phyloP scores from a whole-genome alignment of 2,888 invertebrate species.

The Scaptomyza reducta region DNA sequence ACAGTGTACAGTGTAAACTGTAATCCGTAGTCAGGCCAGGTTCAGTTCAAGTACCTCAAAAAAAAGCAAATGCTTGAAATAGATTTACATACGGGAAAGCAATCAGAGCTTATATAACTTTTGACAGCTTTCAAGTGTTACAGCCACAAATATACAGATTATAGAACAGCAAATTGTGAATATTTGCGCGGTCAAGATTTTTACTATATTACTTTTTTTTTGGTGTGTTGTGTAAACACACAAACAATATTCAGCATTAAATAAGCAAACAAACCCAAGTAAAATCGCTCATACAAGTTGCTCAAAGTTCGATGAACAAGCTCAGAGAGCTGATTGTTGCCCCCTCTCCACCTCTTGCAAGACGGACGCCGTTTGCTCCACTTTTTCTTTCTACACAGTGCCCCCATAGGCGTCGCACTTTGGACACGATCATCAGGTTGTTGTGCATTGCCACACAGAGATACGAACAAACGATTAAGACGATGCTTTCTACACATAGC shows the following conservation, averaged over 20 bases:
- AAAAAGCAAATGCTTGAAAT: background rate
- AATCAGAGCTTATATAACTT: slow-evolving; percentile 37
- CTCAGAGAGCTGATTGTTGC: slow-evolving; percentile 1
- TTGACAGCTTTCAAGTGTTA: slow-evolving; percentile 19
- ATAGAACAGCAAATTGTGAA: background rate
- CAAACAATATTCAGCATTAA: slow-evolving; percentile 15
- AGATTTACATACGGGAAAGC: slow-evolving; percentile 11
- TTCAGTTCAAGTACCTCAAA: slow-evolving; percentile 46
- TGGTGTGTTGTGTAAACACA: slow-evolving; percentile 1
- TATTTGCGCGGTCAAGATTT: slow-evolving; percentile 9
- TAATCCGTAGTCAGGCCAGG: background rate
- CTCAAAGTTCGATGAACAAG: slow-evolving; percentile 22
- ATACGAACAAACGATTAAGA: background rate
- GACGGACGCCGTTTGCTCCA: slow-evolving; percentile 38
- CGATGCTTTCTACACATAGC: slow-evolving; percentile 19
- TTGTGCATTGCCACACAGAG: slow-evolving; percentile 20
- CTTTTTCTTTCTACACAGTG: slow-evolving; percentile 37
- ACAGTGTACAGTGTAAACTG: background rate
- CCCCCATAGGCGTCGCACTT: slow-evolving; percentile 47
- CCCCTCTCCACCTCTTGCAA: slow-evolving; percentile 6
- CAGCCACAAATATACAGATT: background rate
- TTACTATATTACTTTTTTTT: too few species aligned
- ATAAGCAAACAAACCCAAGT: slow-evolving; percentile 12
- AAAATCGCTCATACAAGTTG: slow-evolving; percentile 7
- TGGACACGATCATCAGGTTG: slow-evolving; percentile 70